Conservation (phyloP, 2,797 vertebrate species). For the Poeciliopsis paucimaculata region DNA sequence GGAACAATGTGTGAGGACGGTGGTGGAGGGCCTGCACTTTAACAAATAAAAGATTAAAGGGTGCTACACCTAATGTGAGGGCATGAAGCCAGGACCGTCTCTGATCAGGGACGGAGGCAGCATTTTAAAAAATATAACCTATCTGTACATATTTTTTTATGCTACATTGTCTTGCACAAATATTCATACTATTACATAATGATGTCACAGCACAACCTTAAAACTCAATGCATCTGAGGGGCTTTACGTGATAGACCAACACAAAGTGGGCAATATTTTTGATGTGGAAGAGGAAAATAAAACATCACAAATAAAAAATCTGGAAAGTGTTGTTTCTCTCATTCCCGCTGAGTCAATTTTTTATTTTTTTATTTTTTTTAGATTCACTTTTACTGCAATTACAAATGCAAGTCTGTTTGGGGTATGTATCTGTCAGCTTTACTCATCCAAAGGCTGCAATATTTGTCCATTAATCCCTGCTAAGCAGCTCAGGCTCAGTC, state of each 20-base stretch:
- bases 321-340: background rate
- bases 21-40: slow-evolving; percentile 44
- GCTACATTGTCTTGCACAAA: background rate
- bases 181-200: background rate
- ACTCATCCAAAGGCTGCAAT: background rate
- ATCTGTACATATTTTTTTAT: slow-evolving; percentile 39
- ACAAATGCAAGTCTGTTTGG: background rate
- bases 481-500: background rate
- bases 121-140: slow-evolving; percentile 61
- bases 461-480: background rate
- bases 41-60: slow-evolving; percentile 62
- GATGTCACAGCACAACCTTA: background rate
- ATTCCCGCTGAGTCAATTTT: background rate
- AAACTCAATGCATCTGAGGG: background rate
- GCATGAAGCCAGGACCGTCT: slow-evolving; percentile 46
- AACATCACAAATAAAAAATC: background rate
- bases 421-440: background rate
- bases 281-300: background rate
- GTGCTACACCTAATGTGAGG: slow-evolving; percentile 12
- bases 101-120: slow-evolving; percentile 39
- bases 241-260: background rate
- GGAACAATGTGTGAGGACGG: slow-evolving; percentile 16
- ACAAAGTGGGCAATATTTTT: background rate
- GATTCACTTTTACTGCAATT: background rate
- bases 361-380: no score